phyloP scores from a whole-genome alignment of 1,140 invertebrate genomes.

The Chironomus tepperi region DNA sequence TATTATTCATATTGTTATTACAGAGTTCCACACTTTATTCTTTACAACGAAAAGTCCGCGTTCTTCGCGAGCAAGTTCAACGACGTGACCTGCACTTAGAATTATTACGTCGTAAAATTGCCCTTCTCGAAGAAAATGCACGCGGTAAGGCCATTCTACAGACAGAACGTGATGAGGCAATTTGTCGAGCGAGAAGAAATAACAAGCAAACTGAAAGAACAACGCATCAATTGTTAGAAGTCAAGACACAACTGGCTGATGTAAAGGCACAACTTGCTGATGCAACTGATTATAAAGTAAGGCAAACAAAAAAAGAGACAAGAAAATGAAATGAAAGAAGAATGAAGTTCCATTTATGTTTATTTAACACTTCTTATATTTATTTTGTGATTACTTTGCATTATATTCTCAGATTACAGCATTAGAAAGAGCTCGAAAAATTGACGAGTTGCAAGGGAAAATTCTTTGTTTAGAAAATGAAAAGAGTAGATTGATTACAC shows the following conservation, averaged over 20 bases:
- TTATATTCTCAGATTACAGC: conserved; percentile 57
- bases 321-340: conserved; percentile 15
- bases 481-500: conserved; percentile 34
- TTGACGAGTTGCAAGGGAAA: conserved; percentile 62
- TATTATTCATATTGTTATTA: neutral
- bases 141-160: conserved; percentile 55
- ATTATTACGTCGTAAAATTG: conserved; percentile 73
- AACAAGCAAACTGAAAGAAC: conserved; percentile 67
- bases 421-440: conserved; percentile 68
- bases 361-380: conserved; percentile 22
- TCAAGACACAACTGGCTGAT: conserved; percentile 60
- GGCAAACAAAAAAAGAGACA: conserved; percentile 16
- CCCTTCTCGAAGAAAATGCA: conserved; percentile 67
- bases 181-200: conserved; percentile 62
- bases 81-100: conserved; percentile 85
- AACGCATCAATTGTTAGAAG: conserved; percentile 60
- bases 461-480: conserved; percentile 38
- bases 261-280: conserved; percentile 69
- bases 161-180: conserved; percentile 67
- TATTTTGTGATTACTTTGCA: conserved; percentile 20
- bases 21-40: conserved; percentile 77
- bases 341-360: conserved; percentile 20
- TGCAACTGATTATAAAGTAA: conserved; percentile 72
- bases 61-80: conserved; percentile 78
- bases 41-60: conserved; percentile 68